These are phyloP conservation scores for Eupithecia subumbrata DNA, from an alignment of 2,888 invertebrate species.

Conservation along the genomic window DNA sequence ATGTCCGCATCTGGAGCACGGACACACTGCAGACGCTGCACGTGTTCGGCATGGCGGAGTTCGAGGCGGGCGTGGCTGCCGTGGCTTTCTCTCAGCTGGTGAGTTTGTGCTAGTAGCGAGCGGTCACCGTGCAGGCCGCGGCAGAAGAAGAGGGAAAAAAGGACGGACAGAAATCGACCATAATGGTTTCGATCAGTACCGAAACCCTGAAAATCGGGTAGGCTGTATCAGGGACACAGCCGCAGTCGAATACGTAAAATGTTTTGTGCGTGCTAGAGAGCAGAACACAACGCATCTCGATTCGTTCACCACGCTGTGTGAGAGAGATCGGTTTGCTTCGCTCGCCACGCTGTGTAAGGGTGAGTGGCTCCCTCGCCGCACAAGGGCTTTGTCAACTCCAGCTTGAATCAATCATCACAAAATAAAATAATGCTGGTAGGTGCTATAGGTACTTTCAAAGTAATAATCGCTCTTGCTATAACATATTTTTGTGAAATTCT, in stretches of 20 bases:
- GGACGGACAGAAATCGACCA: background rate
- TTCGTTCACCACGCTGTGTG: background rate
- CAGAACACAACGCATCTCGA: background rate
- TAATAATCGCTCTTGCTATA: no score
- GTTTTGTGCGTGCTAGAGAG: background rate
- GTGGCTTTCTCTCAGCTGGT: conserved; percentile 95
- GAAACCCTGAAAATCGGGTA: background rate
- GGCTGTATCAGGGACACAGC: background rate
- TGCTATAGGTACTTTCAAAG: background rate
- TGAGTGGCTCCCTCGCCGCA: no score
- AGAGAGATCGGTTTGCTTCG: no score
- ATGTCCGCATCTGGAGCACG: conserved; percentile 96
- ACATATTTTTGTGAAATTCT: background rate
- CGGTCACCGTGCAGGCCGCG: conserved; percentile 93
- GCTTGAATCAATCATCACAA: background rate
- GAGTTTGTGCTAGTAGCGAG: conserved; percentile 85
- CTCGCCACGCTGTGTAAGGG: no score
- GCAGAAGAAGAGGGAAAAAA: conserved; percentile 82
- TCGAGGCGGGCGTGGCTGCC: conserved; percentile 93
- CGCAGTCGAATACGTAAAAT: background rate
- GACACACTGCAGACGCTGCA: conserved; percentile 94
- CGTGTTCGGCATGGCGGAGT: conserved; percentile 95
- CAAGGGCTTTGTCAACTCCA: background rate
- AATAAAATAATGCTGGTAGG: background rate
- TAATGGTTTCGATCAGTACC: background rate